Base-by-base conservation (phyloP, 2,797 vertebrate species). In the Chrosomus eos region DNA sequence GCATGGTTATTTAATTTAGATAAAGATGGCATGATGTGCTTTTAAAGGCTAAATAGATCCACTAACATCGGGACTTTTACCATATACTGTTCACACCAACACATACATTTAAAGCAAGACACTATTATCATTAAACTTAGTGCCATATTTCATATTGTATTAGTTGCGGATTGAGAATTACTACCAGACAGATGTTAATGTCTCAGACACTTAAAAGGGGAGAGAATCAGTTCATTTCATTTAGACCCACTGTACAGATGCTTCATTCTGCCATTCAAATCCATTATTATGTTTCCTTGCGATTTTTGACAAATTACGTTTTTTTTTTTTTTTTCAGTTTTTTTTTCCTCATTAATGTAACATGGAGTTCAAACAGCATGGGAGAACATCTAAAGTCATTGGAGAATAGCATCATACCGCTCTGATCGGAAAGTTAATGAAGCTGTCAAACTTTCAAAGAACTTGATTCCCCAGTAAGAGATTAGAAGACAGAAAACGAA, bases 391-490 rank as follows among this genome's bases (percentile, higher is more conserved):
- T 75, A 77, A 91, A 75, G 40, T 87, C 86, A 89, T 88, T 40
- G 51, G 80, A 80, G 48, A 64, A 80, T 45, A 66, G 28, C 62
- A 78, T 88, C 91, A 84, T 88, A 90, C 36, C 86, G 92, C 85
- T 85, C 81, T 93, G 94, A 94, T 94, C 93, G 93, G 93, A 94
- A 94, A 95, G 95, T 94, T 94, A 95, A 92, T 93, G 93, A 94
- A 92, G 90, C 93, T 94, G 93, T 94, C 91, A 90, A 64, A 83
- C 90, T 95, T 95, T 96, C 93, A 96, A 95, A 96, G 95, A 60
- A 45, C 88, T 90, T 92, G 92, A 91, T 93, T 95, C 89, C 88
- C 91, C 85, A 92, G 90, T 93, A 93, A 90, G 90, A 94, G 93
- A 96, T 95, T 95, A 94, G 91, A 88, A 92, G 92, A 92, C 94